A percentile compares a stretch with the other conserved stretches of the same genome.
phyloP scores from a whole-genome alignment of 23 tunicate genomes.

The Botrylloides violaceus region DNA sequence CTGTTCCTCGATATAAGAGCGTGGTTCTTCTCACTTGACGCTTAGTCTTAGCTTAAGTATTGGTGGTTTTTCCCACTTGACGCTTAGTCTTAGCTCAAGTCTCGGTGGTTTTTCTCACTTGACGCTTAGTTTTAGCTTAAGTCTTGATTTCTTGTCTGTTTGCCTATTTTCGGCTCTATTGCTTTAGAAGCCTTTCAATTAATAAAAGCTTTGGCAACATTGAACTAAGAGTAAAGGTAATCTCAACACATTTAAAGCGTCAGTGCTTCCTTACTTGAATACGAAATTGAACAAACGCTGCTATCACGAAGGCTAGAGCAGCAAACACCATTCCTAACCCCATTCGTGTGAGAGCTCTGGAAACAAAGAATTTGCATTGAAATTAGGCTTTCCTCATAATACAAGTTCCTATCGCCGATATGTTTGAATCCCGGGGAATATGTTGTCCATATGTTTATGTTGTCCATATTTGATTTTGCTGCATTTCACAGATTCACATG shows the following conservation, averaged over 20 bases:
- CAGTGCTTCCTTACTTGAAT: slow-evolving; percentile 40
- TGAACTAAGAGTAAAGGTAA: no score
- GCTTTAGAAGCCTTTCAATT: no score
- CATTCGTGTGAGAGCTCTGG: slow-evolving; percentile 72
- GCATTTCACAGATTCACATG: no score
- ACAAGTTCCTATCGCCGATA: no score
- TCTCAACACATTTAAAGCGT: background rate
- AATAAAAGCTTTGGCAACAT: no score
- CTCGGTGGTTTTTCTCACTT: slow-evolving; percentile 8
- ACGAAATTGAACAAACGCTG: slow-evolving; percentile 61
- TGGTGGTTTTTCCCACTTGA: slow-evolving; percentile 15
- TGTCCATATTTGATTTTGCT: no score
- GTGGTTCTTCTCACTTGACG: slow-evolving; percentile 14
- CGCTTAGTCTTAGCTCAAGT: background rate
- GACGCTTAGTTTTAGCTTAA: background rate
- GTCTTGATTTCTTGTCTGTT: background rate
- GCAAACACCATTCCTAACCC: slow-evolving; percentile 64
- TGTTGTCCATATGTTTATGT: no score
- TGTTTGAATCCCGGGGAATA: no score
- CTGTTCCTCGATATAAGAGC: no score
- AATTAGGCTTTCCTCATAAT: no score
- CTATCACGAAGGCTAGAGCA: slow-evolving; percentile 75
- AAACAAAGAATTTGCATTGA: no score
- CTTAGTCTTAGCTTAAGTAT: background rate
- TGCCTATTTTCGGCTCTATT: no score